Evolutionary conservation across 2,888 invertebrate species (phyloP).

Genomic region (Podabrus alpinus): DNA sequence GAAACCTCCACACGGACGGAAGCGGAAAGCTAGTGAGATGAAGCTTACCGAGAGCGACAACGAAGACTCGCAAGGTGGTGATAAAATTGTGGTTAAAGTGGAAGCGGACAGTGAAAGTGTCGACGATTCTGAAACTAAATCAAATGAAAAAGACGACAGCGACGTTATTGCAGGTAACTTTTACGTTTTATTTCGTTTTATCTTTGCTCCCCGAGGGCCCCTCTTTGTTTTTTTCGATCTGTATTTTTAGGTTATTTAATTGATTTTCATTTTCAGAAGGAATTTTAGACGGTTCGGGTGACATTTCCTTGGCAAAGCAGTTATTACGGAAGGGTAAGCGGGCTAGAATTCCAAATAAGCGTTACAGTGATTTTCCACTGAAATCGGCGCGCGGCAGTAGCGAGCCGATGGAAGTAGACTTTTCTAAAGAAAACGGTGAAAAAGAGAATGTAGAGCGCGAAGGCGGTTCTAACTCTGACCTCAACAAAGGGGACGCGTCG

Average conservation of each 20-base stretch:
- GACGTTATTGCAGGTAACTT: not conserved
- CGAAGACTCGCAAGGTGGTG: conserved; percentile 10
- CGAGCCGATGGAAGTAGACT: conserved; percentile 10
- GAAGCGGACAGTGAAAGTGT: conserved; percentile 19
- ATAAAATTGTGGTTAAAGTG: conserved; percentile 31
- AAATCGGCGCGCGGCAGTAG: conserved; percentile 19
- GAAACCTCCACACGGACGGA: conserved; percentile 28
- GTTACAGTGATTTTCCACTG: conserved; percentile 52
- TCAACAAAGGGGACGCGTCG: conserved; percentile 24
- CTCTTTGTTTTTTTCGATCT: not conserved
- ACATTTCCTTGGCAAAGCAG: conserved; percentile 37
- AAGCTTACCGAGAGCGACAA: conserved; percentile 32
- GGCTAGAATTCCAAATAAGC: conserved; percentile 54
- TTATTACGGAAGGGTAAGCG: conserved; percentile 53
- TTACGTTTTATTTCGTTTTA: too few relatives aligned
- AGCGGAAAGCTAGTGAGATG: conserved; percentile 38
- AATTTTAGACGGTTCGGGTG: conserved; percentile 20
- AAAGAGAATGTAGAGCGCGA: conserved; percentile 17
- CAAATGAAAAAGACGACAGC: not conserved
- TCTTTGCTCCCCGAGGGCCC: not conserved
- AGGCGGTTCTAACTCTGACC: conserved; percentile 19
- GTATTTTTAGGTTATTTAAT: not conserved
- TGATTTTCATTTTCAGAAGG: conserved; percentile 23
- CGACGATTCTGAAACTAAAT: conserved; percentile 5
- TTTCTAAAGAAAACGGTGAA: conserved; percentile 41